Conservation (phyloP, 2,797 vertebrate species). For the Pseudotriccus pelzelni region DNA sequence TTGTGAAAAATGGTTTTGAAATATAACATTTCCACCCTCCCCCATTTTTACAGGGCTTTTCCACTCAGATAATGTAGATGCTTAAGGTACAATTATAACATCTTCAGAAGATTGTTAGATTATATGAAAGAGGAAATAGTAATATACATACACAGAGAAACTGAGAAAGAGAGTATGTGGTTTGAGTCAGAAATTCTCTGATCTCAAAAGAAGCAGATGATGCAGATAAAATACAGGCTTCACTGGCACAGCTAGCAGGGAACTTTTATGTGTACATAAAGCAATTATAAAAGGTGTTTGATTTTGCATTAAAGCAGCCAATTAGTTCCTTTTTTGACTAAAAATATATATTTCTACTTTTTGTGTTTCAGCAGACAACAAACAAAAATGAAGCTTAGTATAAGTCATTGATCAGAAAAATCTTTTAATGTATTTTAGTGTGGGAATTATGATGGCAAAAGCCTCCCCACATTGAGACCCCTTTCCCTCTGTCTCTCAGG, state of each 20-base stretch:
- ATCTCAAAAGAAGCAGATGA: constrained; percentile 73
- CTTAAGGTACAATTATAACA: constrained; percentile 60
- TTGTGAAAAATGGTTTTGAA: background rate
- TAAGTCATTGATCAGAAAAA: background rate
- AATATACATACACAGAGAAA: constrained; percentile 53
- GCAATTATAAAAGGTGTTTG: constrained; percentile 72
- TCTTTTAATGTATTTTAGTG: background rate
- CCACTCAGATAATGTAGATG: constrained; percentile 39
- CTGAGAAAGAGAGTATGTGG: constrained; percentile 45
- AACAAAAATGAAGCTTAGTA: background rate
- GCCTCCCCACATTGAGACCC: background rate
- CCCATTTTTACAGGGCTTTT: constrained; percentile 31
- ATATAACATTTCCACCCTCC: background rate
- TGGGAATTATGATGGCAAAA: background rate
- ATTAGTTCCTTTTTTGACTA: constrained; percentile 58
- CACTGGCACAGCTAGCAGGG: constrained; percentile 57
- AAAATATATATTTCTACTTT: constrained; percentile 49
- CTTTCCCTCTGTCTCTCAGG: background rate
- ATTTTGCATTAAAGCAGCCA: constrained; percentile 68
- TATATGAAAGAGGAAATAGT: constrained; percentile 58
- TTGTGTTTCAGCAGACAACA: constrained; percentile 19
- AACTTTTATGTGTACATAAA: constrained; percentile 69
- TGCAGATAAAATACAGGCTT: constrained; percentile 68
- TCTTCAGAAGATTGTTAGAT: constrained; percentile 65
- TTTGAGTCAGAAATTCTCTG: constrained; percentile 60